Percentiles rank a stretch among this genome's conserved stretches.
Evolutionary conservation across 2,113 vertebrate genomes (phyloP).

Genomic region (Danio rerio): DNA sequence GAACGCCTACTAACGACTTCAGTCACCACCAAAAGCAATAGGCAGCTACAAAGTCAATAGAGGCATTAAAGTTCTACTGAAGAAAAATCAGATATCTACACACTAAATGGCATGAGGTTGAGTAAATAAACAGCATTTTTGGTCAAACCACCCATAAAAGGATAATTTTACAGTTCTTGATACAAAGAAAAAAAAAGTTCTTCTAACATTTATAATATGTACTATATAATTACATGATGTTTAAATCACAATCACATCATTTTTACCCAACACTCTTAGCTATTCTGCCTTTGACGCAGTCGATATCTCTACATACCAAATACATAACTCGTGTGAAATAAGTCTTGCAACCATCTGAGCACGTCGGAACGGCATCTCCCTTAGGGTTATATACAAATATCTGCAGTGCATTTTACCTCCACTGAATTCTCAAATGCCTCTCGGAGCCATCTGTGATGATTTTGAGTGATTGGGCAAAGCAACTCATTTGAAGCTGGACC

Average conservation of each 20-base stretch:
- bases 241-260: neutral
- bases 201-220: no score
- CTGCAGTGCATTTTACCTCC: neutral
- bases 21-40: no score
- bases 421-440: neutral
- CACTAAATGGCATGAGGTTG: no score
- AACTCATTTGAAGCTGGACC: neutral
- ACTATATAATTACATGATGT: neutral
- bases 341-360: neutral
- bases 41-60: no score
- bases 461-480: constrained; percentile 6
- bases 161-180: no score
- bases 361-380: neutral
- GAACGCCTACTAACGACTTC: no score
- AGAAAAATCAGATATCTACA: no score
- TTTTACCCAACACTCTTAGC: neutral
- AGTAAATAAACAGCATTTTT: no score
- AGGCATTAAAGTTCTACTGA: no score
- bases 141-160: no score
- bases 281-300: neutral
- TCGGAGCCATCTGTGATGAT: constrained; percentile 12
- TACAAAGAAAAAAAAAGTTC: no score
- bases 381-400: neutral
- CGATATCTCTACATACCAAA: neutral
- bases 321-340: neutral